Evolutionary conservation across 2,113 vertebrate genomes (phyloP).

Genomic region (Heloderma charlesbogerti): DNA sequence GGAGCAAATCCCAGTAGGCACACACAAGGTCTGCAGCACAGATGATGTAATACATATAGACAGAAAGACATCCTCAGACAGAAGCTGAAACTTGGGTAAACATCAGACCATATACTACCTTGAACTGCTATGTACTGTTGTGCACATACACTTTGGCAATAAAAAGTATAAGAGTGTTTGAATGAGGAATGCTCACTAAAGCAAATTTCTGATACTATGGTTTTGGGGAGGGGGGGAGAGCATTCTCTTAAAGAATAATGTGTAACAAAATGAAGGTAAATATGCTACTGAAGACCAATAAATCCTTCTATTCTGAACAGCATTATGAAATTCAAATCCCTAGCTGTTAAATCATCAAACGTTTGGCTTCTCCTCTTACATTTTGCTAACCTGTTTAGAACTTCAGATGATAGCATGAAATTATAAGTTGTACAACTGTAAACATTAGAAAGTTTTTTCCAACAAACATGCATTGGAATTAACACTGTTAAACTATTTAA

Average conservation of each 20-base stretch:
- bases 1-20: constrained; percentile 77
- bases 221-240: neutral
- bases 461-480: neutral
- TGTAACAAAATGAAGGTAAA: neutral
- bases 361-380: neutral
- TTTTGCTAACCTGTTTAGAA: neutral
- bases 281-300: neutral
- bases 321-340: neutral
- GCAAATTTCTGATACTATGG: neutral
- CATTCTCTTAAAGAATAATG: neutral
- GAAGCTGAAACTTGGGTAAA: constrained; percentile 78
- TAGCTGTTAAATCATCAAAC: neutral
- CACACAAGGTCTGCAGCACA: constrained; percentile 66
- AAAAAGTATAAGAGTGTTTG: neutral
- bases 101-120: constrained; percentile 67
- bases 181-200: neutral
- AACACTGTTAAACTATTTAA: neutral
- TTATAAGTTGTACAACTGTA: neutral
- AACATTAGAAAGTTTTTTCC: neutral
- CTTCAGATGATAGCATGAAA: neutral
- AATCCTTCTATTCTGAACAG: neutral
- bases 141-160: constrained; percentile 59
- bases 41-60: constrained; percentile 80
- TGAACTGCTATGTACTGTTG: constrained; percentile 69
- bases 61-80: constrained; percentile 75